Percentiles rank a stretch among this genome's conserved stretches.
phyloP scores from a whole-genome alignment of 2,888 invertebrate species.

The Drosophila pegasa region DNA sequence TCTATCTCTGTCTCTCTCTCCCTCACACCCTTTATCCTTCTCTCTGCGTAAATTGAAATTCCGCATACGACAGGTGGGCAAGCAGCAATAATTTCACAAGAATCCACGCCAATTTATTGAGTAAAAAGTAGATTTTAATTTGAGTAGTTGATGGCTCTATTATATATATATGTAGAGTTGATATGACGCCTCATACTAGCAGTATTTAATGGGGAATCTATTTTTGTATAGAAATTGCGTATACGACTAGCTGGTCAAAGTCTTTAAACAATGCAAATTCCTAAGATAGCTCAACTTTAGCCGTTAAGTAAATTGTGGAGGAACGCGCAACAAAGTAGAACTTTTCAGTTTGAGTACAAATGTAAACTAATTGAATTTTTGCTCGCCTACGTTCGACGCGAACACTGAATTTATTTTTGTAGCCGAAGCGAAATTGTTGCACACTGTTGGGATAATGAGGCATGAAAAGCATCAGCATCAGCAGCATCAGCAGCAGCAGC shows the following conservation, averaged over 20 bases:
- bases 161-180: not conserved
- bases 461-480: constrained; percentile 54
- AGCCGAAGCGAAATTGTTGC: constrained; percentile 47
- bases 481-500: not conserved
- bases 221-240: not conserved
- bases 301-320: not conserved
- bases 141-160: too few species aligned
- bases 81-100: constrained; percentile 18
- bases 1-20: not conserved
- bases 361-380: constrained; percentile 61
- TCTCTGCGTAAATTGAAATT: constrained; percentile 47
- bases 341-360: constrained; percentile 45
- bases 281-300: not conserved
- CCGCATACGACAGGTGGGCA: constrained; percentile 33
- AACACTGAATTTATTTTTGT: constrained; percentile 38
- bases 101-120: not conserved
- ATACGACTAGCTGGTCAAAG: not conserved
- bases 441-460: constrained; percentile 71
- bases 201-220: not conserved
- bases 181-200: not conserved
- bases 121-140: not conserved
- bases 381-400: constrained; percentile 11
- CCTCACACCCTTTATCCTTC: too few species aligned
- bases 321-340: constrained; percentile 8
- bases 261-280: not conserved